Conservation (phyloP, 2,113 vertebrate species). For the Coturnix japonica region DNA sequence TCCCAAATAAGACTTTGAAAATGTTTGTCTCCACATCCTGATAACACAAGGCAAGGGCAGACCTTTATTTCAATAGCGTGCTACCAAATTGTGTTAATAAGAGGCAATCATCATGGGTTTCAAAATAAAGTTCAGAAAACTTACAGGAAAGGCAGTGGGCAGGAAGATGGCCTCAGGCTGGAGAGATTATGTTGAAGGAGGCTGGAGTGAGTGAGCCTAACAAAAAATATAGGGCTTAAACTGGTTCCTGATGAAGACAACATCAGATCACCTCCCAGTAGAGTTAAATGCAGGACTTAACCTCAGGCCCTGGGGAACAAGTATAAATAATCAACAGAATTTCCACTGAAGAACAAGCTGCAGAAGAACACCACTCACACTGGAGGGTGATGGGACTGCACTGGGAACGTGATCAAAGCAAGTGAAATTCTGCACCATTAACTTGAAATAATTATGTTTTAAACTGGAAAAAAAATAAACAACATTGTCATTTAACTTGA, state of each 20-base stretch:
- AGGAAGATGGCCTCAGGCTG: not conserved
- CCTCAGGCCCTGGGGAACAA: not conserved
- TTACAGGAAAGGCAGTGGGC: not conserved
- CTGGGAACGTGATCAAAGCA: not conserved
- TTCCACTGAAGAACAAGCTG: not conserved
- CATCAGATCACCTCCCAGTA: not conserved
- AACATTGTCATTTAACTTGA: not conserved
- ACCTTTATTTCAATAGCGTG: not conserved
- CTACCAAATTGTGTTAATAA: not conserved
- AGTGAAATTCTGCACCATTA: not conserved
- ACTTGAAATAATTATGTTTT: not conserved
- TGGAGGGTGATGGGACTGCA: not conserved
- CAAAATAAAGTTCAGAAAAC: not conserved
- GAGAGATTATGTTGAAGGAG: not conserved
- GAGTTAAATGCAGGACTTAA: constrained; percentile 4
- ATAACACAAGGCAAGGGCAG: not conserved
- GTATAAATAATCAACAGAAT: not conserved
- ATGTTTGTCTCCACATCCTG: not conserved
- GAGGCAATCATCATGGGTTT: not conserved
- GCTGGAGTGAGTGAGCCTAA: not conserved
- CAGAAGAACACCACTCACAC: not conserved
- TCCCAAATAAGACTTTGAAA: not conserved
- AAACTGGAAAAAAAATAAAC: not conserved
- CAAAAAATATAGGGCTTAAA: not conserved
- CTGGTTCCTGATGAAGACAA: not conserved